Conservation (phyloP, 2,888 invertebrate species). For the Phania funesta region DNA sequence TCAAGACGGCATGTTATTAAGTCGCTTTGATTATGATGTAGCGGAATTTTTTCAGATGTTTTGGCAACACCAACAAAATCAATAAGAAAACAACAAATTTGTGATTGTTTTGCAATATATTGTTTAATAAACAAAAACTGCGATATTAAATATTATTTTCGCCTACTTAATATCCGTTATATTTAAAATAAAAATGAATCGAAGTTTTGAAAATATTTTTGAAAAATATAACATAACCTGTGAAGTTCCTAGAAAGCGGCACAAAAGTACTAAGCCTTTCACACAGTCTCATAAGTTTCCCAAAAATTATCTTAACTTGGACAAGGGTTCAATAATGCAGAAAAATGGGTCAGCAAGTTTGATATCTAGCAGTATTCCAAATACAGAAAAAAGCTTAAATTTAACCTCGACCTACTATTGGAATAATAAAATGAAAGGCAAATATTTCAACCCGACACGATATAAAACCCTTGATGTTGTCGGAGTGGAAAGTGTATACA, state of each 20-base stretch:
- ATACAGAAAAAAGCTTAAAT: neutral
- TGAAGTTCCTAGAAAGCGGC: conserved; percentile 16
- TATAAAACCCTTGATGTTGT: conserved; percentile 28
- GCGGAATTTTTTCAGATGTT: too few species aligned
- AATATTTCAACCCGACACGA: conserved; percentile 14
- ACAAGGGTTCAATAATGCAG: too few species aligned
- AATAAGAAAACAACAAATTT: too few species aligned
- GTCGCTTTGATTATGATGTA: too few species aligned
- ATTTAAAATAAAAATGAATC: conserved; percentile 19
- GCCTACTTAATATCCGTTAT: too few species aligned
- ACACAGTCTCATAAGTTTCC: neutral
- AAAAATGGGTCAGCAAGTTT: neutral
- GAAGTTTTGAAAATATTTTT: conserved; percentile 51
- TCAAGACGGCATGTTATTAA: too few species aligned
- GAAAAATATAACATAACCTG: conserved; percentile 45
- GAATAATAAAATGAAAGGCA: neutral
- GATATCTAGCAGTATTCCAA: neutral
- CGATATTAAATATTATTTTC: too few species aligned
- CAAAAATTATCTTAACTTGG: neutral
- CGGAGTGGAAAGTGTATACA: neutral
- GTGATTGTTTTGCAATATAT: too few species aligned
- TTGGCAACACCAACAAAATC: too few species aligned
- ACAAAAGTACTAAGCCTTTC: neutral
- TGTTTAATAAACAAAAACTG: too few species aligned
- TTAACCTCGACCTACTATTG: neutral